Evolutionary conservation across 2,113 vertebrate genomes (phyloP).

Genomic region (Malurus elegans): DNA sequence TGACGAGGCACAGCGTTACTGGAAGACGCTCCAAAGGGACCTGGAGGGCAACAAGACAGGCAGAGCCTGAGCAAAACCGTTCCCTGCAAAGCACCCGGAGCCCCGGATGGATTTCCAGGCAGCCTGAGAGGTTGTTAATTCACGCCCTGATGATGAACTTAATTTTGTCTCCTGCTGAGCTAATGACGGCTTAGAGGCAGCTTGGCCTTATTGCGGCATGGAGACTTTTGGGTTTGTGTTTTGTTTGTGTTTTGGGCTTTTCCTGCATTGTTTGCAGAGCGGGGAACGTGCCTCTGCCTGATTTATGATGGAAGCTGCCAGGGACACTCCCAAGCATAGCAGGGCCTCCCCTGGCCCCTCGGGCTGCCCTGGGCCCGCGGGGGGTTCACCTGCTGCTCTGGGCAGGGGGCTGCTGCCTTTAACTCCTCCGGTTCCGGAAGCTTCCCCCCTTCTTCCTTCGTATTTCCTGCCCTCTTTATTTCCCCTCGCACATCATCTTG

Average conservation of each 20-base stretch:
- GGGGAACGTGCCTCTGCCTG: neutral
- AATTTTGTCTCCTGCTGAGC: conserved; percentile 61
- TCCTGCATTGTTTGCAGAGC: neutral
- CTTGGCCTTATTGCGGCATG: neutral
- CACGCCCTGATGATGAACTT: conserved; percentile 57
- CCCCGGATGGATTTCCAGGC: conserved; percentile 48
- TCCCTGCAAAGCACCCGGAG: conserved; percentile 34
- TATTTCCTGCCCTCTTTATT: neutral
- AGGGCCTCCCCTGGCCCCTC: neutral
- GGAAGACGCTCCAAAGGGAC: conserved; percentile 40
- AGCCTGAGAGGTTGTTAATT: conserved; percentile 54
- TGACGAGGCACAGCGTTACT: conserved; percentile 18
- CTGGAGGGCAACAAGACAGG: conserved; percentile 10
- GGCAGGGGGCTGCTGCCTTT: neutral
- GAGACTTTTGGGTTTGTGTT: neutral
- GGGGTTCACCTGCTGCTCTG: conserved; percentile 19
- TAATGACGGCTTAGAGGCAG: conserved; percentile 35
- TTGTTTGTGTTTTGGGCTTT: conserved; percentile 2
- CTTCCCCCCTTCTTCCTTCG: neutral
- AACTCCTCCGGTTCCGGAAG: neutral
- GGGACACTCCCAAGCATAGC: neutral
- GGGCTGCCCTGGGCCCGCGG: neutral
- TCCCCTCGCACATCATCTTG: rapidly evolving
- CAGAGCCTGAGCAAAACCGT: conserved; percentile 9
- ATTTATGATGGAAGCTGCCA: neutral